Percentiles rank a stretch among this genome's conserved stretches.
Conservation (phyloP, 2,888 invertebrate species). For the Hypolimnas misippus region DNA sequence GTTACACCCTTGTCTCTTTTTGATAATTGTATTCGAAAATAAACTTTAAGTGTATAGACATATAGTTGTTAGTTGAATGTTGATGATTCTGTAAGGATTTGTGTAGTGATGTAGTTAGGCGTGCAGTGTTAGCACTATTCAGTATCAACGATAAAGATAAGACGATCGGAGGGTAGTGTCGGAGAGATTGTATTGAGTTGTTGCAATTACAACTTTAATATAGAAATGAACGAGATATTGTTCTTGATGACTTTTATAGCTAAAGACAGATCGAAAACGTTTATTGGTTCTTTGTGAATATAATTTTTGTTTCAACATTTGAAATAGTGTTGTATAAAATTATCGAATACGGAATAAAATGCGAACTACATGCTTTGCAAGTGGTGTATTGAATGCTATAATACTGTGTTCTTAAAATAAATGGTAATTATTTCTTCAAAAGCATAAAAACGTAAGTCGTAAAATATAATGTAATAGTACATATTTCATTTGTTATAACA, state of each 20-base stretch:
- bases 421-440: too few relatives aligned
- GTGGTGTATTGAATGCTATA: too few relatives aligned
- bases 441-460: too few relatives aligned
- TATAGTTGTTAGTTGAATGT: conserved; percentile 40
- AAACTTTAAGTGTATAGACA: not conserved
- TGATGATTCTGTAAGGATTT: conserved; percentile 22
- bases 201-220: conserved; percentile 44
- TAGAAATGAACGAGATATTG: conserved; percentile 10
- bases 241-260: not conserved
- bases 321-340: too few relatives aligned
- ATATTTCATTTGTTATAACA: too few relatives aligned
- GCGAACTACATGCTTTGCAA: too few relatives aligned
- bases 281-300: not conserved
- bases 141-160: conserved; percentile 55
- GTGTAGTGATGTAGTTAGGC: conserved; percentile 42
- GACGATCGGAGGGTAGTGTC: conserved; percentile 56
- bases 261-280: conserved; percentile 23
- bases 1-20: conserved; percentile 55
- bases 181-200: conserved; percentile 71
- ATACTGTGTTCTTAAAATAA: too few relatives aligned
- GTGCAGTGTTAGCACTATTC: conserved; percentile 65
- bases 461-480: too few relatives aligned
- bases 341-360: too few relatives aligned
- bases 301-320: not conserved
- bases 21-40: conserved; percentile 30